Evolutionary conservation across 2,888 invertebrate species (phyloP).

Genomic region (Cylindroiulus punctatus): DNA sequence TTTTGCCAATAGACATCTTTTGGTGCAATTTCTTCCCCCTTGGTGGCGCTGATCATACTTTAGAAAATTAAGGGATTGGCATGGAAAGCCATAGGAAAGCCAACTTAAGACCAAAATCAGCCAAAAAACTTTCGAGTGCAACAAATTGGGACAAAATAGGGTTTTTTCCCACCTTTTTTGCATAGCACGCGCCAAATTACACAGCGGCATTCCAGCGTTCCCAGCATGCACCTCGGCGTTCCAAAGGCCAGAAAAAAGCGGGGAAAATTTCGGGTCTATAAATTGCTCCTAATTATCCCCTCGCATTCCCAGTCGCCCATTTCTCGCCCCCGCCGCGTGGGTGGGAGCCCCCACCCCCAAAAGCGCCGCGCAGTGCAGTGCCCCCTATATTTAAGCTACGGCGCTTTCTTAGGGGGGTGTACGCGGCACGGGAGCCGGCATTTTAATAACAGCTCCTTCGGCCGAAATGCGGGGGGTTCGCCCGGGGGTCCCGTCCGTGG

Average conservation of each 20-base stretch:
- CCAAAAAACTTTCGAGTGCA: not conserved
- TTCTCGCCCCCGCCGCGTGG: not conserved
- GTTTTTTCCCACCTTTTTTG: not conserved
- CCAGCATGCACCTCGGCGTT: not conserved
- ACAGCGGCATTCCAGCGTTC: not conserved
- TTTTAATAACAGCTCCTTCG: not conserved
- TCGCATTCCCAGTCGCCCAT: not conserved
- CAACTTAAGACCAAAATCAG: too few relatives aligned
- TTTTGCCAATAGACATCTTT: too few relatives aligned
- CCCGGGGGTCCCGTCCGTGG: not conserved
- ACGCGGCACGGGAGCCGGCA: not conserved
- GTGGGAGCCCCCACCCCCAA: conserved; percentile 21
- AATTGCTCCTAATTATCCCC: not conserved
- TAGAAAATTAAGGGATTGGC: too few relatives aligned
- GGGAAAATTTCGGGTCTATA: not conserved
- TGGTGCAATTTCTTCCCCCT: too few relatives aligned
- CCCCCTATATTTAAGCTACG: not conserved
- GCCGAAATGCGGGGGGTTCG: not conserved
- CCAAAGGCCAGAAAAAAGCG: not conserved
- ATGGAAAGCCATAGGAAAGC: too few relatives aligned
- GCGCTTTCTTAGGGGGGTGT: not conserved
- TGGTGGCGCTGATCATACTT: too few relatives aligned
- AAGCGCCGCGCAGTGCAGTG: conserved; percentile 1
- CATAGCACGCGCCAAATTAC: not conserved
- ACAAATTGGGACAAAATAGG: not conserved